phyloP scores from a whole-genome alignment of 2,113 vertebrate genomes.

The Pogona vitticeps region DNA sequence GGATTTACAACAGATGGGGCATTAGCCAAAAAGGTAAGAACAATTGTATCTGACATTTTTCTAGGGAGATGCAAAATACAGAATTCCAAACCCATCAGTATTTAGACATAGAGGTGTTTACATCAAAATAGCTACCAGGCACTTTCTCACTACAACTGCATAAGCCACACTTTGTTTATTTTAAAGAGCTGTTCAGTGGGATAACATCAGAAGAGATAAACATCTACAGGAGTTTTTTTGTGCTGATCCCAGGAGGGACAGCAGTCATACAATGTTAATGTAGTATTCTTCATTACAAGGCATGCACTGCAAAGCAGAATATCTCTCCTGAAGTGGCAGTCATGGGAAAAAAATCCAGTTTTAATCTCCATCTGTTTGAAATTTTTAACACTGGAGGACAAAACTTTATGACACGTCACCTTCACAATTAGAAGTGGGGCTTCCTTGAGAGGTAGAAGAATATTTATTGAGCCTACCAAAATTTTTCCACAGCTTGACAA shows the following conservation, averaged over 20 bases:
- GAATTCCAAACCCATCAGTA: conserved; percentile 7
- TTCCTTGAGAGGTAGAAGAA: no score
- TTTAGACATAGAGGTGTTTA: conserved; percentile 2
- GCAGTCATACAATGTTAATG: neutral
- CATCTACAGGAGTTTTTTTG: neutral
- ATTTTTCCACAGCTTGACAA: no score
- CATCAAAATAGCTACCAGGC: conserved; percentile 21
- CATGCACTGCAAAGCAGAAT: neutral
- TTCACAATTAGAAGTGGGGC: no score
- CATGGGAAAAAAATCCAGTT: neutral
- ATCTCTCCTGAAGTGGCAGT: neutral
- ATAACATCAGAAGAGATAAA: conserved; percentile 21
- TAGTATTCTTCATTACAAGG: fast-evolving
- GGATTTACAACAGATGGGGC: neutral
- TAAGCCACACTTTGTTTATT: conserved; percentile 9
- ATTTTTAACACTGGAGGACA: neutral
- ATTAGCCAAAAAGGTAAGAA: conserved; percentile 4
- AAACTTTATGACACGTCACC: neutral
- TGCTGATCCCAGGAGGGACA: neutral
- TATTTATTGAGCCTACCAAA: no score
- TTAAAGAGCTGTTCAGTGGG: neutral
- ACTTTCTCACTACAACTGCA: conserved; percentile 19
- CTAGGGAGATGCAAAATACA: neutral
- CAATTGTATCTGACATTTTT: neutral
- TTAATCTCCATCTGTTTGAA: neutral